A percentile compares a stretch with the other conserved stretches of the same genome.
These are phyloP conservation scores for Punctoribates punctum DNA, from an alignment of 2,888 invertebrate genomes.

Conservation along the genomic window DNA sequence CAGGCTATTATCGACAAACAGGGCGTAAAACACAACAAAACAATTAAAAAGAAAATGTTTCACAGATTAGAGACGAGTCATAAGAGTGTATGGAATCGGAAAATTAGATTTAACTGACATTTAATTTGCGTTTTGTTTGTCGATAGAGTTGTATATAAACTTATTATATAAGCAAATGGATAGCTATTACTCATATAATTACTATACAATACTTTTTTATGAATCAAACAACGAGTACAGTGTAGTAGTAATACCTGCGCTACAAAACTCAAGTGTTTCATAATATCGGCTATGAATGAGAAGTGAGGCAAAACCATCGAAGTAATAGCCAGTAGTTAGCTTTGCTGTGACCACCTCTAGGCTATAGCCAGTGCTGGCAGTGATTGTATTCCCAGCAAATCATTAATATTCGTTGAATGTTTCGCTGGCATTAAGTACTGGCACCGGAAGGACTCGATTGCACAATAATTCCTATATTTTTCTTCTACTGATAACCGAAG, in stretches of 20 bases:
- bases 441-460: slow-evolving; percentile 31
- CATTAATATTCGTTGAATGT: slow-evolving; percentile 33
- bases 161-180: no score
- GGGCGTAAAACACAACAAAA: slow-evolving; percentile 25
- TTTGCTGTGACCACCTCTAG: slow-evolving; percentile 33
- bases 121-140: background rate
- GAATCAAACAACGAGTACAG: no score
- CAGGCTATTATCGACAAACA: slow-evolving; percentile 24
- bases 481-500: no score
- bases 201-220: background rate
- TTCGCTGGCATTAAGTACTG: slow-evolving; percentile 15
- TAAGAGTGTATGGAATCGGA: background rate
- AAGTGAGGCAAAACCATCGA: no score
- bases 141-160: no score
- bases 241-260: no score
- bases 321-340: background rate
- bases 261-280: no score
- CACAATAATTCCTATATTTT: slow-evolving; percentile 16
- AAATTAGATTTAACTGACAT: background rate
- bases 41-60: slow-evolving; percentile 5
- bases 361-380: slow-evolving; percentile 3
- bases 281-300: no score
- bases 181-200: no score
- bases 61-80: background rate
- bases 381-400: slow-evolving; percentile 28